A percentile compares a stretch with the other conserved stretches of the same genome.
Conservation (phyloP, 1,140 invertebrate genomes). For the Coelopa frigida region DNA sequence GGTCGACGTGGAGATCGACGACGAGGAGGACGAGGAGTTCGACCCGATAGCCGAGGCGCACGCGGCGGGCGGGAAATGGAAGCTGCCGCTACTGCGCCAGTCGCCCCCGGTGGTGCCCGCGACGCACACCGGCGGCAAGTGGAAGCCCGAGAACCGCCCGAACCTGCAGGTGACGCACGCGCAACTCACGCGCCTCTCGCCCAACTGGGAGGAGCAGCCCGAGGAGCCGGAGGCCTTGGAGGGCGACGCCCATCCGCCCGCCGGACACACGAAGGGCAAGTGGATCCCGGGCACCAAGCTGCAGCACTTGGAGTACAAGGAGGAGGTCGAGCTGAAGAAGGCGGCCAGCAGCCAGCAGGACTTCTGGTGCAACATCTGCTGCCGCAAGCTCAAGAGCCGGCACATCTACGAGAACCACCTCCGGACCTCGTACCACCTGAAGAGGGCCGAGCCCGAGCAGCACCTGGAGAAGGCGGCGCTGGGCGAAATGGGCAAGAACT, state of each 20-base stretch:
- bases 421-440: slow-evolving; percentile 62
- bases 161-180: slow-evolving; percentile 21
- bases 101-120: slow-evolving; percentile 49
- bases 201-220: slow-evolving; percentile 28
- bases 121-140: slow-evolving; percentile 66
- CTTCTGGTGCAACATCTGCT: slow-evolving; percentile 74
- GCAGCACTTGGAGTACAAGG: slow-evolving; percentile 45
- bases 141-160: slow-evolving; percentile 49
- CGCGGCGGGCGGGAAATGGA: slow-evolving; percentile 59
- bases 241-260: slow-evolving; percentile 49
- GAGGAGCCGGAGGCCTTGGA: slow-evolving; percentile 39
- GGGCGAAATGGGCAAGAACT: slow-evolving; percentile 9
- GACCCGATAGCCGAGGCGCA: slow-evolving; percentile 33
- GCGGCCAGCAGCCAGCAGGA: slow-evolving; percentile 45
- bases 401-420: slow-evolving; percentile 68
- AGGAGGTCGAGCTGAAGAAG: slow-evolving; percentile 27
- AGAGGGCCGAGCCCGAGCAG: slow-evolving; percentile 58
- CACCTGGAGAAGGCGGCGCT: slow-evolving; percentile 52
- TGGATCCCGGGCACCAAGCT: slow-evolving; percentile 62
- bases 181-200: slow-evolving; percentile 26
- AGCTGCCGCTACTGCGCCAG: slow-evolving; percentile 42
- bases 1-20: slow-evolving; percentile 53
- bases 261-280: slow-evolving; percentile 65
- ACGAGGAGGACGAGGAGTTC: slow-evolving; percentile 51
- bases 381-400: slow-evolving; percentile 62